A percentile compares a stretch with the other conserved stretches of the same genome.
Evolutionary conservation across 2,888 invertebrate genomes (phyloP).

Genomic region (Anthoptus insignis): DNA sequence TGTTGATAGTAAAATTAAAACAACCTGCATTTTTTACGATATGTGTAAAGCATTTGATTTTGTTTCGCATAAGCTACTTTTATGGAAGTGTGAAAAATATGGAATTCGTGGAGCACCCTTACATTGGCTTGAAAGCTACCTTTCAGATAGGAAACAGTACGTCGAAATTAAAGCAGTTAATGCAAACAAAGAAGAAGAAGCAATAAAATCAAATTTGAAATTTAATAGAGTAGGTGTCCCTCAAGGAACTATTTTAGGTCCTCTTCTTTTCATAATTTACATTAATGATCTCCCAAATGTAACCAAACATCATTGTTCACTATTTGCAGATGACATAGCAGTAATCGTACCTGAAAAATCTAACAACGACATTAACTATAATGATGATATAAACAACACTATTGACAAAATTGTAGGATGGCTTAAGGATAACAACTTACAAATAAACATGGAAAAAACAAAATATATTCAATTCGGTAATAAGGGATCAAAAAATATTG

Average conservation of each 20-base stretch:
- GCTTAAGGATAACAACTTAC: not conserved
- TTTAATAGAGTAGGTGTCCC: slow-evolving; percentile 17
- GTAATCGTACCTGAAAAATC: not conserved
- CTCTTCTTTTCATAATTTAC: slow-evolving; percentile 9
- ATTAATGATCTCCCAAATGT: slow-evolving; percentile 5
- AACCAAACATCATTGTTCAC: not conserved
- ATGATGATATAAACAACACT: not conserved
- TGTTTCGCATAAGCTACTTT: not conserved
- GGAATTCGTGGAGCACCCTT: slow-evolving; percentile 10
- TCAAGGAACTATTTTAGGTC: slow-evolving; percentile 9
- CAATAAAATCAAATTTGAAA: not conserved
- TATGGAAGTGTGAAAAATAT: not conserved
- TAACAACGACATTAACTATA: not conserved
- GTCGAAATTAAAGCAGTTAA: slow-evolving; percentile 12
- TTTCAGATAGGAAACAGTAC: not conserved
- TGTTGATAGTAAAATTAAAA: not conserved
- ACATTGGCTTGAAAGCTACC: slow-evolving; percentile 12
- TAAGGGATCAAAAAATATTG: not conserved
- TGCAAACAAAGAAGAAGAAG: not conserved
- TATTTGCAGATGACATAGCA: not conserved
- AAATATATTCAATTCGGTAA: too few species aligned
- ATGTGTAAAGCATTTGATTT: slow-evolving; percentile 4
- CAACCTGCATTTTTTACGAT: not conserved
- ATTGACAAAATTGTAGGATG: too few species aligned
- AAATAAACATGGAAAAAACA: not conserved